Conservation (phyloP, 2,797 vertebrate species). For the Notoglanidium macrostoma region DNA sequence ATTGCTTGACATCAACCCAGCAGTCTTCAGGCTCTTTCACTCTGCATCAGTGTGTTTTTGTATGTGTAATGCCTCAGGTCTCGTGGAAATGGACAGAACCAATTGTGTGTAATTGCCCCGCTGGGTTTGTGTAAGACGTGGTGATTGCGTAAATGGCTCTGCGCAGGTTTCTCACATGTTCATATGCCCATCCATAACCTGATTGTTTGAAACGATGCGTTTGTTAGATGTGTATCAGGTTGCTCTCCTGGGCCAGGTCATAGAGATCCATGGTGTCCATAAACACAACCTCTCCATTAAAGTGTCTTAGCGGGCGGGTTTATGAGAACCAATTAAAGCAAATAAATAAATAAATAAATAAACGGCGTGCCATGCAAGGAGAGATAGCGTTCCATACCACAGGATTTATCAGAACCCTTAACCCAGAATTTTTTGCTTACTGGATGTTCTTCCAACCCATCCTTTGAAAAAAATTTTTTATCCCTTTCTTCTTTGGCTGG, state of each 20-base stretch:
- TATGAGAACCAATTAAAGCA: conserved; percentile 52
- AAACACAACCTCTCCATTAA: conserved; percentile 46
- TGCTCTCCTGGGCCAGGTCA: conserved; percentile 34
- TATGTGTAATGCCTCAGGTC: conserved; percentile 4
- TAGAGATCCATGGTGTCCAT: conserved; percentile 25
- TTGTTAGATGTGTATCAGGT: conserved; percentile 35
- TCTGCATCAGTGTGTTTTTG: conserved; percentile 12
- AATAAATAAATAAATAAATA: conserved; percentile 16
- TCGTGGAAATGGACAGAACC: conserved; percentile 36
- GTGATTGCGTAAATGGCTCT: conserved; percentile 46
- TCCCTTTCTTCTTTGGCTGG: conserved; percentile 11
- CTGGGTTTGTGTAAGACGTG: conserved; percentile 49
- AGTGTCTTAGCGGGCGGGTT: neutral
- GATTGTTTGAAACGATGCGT: conserved; percentile 19
- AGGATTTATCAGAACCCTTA: conserved; percentile 44
- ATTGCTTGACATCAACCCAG: conserved; percentile 30
- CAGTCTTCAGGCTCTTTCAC: neutral
- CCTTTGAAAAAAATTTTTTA: conserved; percentile 20
- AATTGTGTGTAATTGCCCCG: conserved; percentile 45
- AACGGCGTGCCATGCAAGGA: conserved; percentile 41
- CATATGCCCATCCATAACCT: conserved; percentile 33
- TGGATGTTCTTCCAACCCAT: neutral
- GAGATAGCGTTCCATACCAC: conserved; percentile 19
- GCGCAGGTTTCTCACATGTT: conserved; percentile 31
- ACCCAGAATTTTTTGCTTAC: neutral